A percentile compares a stretch with the other conserved stretches of the same genome.
Evolutionary conservation across 1,140 invertebrate species (phyloP).

Genomic region (Aradophagus sp.): DNA sequence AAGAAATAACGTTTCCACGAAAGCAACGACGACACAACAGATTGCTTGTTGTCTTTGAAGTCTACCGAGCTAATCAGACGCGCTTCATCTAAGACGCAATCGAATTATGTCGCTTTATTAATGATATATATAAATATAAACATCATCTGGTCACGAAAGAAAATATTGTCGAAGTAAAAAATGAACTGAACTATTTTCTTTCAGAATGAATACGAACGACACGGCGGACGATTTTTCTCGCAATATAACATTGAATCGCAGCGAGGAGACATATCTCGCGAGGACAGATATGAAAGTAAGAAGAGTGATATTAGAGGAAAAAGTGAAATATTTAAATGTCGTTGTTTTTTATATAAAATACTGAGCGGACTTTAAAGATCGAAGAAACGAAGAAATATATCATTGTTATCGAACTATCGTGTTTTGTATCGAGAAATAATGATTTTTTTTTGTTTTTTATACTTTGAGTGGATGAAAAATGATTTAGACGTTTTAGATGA

Average conservation of each 20-base stretch:
- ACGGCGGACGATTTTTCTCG: slow-evolving; percentile 20
- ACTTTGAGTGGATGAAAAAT: no score
- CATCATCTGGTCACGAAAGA: neutral
- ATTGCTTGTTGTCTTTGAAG: slow-evolving; percentile 43
- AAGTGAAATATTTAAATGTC: no score
- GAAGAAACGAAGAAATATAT: no score
- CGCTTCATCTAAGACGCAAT: slow-evolving; percentile 33
- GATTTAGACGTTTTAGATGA: no score
- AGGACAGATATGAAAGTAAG: no score
- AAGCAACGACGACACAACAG: slow-evolving; percentile 23
- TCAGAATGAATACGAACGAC: slow-evolving; percentile 11
- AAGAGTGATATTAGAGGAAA: no score
- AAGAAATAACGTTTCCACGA: slow-evolving; percentile 42
- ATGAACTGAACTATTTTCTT: neutral
- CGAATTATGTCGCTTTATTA: slow-evolving; percentile 14
- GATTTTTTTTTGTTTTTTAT: no score
- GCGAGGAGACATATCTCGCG: no score
- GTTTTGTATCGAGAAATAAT: no score
- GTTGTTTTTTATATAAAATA: no score
- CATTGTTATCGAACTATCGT: no score
- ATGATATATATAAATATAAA: neutral
- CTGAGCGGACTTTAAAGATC: no score
- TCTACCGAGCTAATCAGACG: slow-evolving; percentile 30
- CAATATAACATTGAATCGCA: slow-evolving; percentile 5
- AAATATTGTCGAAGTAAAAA: neutral